These are phyloP conservation scores for Calycopis cecrops DNA, from an alignment of 1,140 invertebrate genomes.

Conservation along the genomic window DNA sequence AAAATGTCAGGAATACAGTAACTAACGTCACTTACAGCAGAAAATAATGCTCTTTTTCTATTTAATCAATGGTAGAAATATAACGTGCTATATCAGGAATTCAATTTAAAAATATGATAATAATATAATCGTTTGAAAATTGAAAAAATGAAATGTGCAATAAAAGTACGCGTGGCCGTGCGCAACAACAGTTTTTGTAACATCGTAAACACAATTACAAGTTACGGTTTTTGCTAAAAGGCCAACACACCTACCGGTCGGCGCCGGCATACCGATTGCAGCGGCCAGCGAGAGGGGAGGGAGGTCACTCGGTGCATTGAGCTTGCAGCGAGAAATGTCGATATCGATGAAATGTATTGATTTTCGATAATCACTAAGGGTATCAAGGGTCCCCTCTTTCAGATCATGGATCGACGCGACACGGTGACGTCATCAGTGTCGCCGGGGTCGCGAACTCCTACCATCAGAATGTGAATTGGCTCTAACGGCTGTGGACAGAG, in stretches of 20 bases:
- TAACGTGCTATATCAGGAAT: too few relatives aligned
- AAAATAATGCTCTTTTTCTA: too few relatives aligned
- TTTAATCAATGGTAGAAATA: too few relatives aligned
- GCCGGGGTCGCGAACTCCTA: slow-evolving; percentile 88
- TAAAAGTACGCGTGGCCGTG: not conserved
- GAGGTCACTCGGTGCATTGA: slow-evolving; percentile 61
- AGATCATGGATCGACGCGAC: too few relatives aligned
- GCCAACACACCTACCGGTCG: slow-evolving; percentile 45
- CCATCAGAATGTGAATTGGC: slow-evolving; percentile 94
- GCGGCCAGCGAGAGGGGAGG: slow-evolving; percentile 34
- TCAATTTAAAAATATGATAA: too few relatives aligned
- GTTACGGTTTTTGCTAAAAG: slow-evolving; percentile 34
- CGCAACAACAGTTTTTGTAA: slow-evolving; percentile 1
- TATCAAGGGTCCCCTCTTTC: too few relatives aligned
- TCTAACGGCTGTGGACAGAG: slow-evolving; percentile 76
- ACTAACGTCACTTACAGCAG: too few relatives aligned
- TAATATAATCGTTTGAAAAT: not conserved
- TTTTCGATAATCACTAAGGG: too few relatives aligned
- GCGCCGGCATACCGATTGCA: slow-evolving; percentile 39
- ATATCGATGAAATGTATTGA: slow-evolving; percentile 24
- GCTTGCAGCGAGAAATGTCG: slow-evolving; percentile 19
- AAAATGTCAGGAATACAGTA: too few relatives aligned
- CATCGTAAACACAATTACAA: slow-evolving; percentile 16
- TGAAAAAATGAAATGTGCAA: not conserved
- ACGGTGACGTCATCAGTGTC: slow-evolving; percentile 87